phyloP scores from a whole-genome alignment of 2,888 invertebrate species.

The Rhagium mordax region DNA sequence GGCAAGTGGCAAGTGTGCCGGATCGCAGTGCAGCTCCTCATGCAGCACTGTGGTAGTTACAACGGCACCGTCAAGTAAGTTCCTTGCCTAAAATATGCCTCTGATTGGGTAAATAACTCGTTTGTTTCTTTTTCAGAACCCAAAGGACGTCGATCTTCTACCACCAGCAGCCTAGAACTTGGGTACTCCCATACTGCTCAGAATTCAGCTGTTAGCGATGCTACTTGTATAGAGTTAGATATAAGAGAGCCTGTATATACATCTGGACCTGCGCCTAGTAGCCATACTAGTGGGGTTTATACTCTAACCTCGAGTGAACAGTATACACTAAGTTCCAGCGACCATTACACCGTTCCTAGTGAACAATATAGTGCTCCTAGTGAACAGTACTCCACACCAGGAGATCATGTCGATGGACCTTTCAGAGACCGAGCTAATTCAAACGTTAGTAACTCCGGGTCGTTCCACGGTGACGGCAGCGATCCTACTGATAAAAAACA shows the following conservation, averaged over 20 bases:
- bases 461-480: constrained; percentile 91
- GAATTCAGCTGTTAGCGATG: constrained; percentile 85
- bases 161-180: constrained; percentile 86
- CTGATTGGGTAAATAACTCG: background rate
- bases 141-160: constrained; percentile 78
- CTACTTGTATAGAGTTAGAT: constrained; percentile 79
- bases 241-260: constrained; percentile 72
- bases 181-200: constrained; percentile 91
- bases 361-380: constrained; percentile 63
- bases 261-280: constrained; percentile 79
- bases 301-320: constrained; percentile 81
- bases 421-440: constrained; percentile 84
- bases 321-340: constrained; percentile 66
- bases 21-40: constrained; percentile 89
- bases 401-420: constrained; percentile 70
- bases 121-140: constrained; percentile 61
- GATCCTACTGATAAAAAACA: constrained; percentile 87
- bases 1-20: constrained; percentile 77
- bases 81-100: background rate
- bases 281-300: constrained; percentile 89
- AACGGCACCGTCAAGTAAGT: constrained; percentile 69
- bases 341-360: constrained; percentile 61
- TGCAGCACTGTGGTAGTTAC: constrained; percentile 90
- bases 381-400: constrained; percentile 59
- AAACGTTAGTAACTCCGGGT: constrained; percentile 83